These are phyloP conservation scores for Pholis gunnellus DNA, from an alignment of 2,113 vertebrate genomes.

Conservation along the genomic window DNA sequence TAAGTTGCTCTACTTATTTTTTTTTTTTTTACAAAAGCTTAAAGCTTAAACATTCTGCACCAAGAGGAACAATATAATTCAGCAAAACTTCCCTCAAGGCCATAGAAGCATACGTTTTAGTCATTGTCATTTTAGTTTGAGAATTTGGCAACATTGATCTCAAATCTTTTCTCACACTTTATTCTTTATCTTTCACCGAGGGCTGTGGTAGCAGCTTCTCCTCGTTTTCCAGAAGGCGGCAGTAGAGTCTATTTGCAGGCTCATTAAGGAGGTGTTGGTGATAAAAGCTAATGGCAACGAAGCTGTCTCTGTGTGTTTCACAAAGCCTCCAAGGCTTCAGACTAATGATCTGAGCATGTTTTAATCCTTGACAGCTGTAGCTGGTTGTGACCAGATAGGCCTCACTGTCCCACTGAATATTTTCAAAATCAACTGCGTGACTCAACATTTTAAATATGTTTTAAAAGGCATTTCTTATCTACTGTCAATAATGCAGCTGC, in stretches of 20 bases:
- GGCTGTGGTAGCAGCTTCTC: not conserved
- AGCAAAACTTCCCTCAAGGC: not conserved
- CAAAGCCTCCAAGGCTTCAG: not conserved
- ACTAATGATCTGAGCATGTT: not conserved
- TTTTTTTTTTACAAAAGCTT: not conserved
- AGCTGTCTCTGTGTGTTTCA: not conserved
- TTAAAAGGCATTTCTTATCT: not conserved
- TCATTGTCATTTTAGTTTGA: not conserved
- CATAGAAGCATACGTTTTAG: not conserved
- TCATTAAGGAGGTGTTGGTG: conserved; percentile 36
- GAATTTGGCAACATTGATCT: not conserved
- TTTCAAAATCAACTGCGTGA: not conserved
- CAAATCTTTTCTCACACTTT: not conserved
- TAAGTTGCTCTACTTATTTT: not conserved
- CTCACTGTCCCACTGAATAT: not conserved
- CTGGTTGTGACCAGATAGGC: not conserved
- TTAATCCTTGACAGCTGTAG: conserved; percentile 10
- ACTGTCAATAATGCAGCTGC: not conserved
- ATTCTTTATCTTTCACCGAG: not conserved
- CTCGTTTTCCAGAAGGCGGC: conserved; percentile 62
- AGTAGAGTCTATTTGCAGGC: conserved; percentile 28
- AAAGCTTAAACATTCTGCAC: not conserved
- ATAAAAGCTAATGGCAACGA: conserved; percentile 17
- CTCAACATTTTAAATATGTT: not conserved
- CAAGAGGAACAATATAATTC: not conserved